These are phyloP conservation scores for Unio delphinus DNA, from an alignment of 2,888 invertebrate species.

Conservation along the genomic window DNA sequence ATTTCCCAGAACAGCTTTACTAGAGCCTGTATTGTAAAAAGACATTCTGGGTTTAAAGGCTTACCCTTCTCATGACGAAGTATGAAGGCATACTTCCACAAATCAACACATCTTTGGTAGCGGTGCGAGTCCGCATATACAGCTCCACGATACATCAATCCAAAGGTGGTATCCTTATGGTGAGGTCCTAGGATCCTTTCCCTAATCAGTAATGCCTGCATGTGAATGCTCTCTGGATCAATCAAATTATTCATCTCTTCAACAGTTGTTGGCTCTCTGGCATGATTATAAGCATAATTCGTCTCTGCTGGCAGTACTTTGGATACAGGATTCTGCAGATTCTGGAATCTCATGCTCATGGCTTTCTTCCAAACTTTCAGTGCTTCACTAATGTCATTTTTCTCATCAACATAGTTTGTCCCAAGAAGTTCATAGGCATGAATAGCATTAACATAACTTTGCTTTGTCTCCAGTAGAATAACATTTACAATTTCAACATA, in stretches of 20 bases:
- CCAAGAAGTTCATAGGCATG: constrained; percentile 92
- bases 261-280: constrained; percentile 45
- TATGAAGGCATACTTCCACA: constrained; percentile 88
- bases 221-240: constrained; percentile 67
- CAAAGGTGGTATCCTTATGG: constrained; percentile 90
- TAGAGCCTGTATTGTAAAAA: constrained; percentile 88
- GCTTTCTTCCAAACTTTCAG: constrained; percentile 81
- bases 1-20: constrained; percentile 83
- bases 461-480: constrained; percentile 78
- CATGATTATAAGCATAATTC: constrained; percentile 44
- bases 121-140: constrained; percentile 75
- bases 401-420: constrained; percentile 89
- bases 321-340: constrained; percentile 26
- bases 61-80: constrained; percentile 86
- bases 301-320: constrained; percentile 34
- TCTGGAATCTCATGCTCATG: constrained; percentile 76
- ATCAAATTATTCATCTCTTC: constrained; percentile 40
- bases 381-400: constrained; percentile 78
- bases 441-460: constrained; percentile 80
- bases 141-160: constrained; percentile 74
- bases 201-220: constrained; percentile 89
- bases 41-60: constrained; percentile 82
- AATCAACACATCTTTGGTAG: constrained; percentile 87
- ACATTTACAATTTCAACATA: constrained; percentile 74
- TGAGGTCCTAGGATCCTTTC: constrained; percentile 88